phyloP scores from a whole-genome alignment of 2,797 vertebrate genomes.

The Pteropus rufus region DNA sequence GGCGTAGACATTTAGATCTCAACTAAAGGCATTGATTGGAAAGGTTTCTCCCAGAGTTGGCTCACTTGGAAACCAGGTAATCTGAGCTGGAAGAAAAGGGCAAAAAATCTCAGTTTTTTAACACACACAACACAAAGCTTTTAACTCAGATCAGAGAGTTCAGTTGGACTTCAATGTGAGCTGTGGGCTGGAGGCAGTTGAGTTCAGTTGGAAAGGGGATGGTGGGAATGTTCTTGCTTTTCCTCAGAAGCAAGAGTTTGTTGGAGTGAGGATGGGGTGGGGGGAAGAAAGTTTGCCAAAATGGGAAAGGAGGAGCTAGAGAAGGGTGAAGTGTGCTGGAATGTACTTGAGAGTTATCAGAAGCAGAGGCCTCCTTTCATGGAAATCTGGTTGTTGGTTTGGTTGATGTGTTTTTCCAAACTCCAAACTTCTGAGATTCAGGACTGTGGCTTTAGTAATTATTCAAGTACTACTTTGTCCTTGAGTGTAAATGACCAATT shows the following conservation, averaged over 20 bases:
- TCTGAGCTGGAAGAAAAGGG: slow-evolving; percentile 43
- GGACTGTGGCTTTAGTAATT: slow-evolving; percentile 42
- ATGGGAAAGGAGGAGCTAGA: neutral
- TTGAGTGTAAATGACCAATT: slow-evolving; percentile 40
- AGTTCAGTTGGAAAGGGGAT: neutral
- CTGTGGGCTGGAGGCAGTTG: neutral
- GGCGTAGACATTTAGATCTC: neutral
- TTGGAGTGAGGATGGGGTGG: neutral
- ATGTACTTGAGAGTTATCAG: slow-evolving; percentile 21
- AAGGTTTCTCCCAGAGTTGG: slow-evolving; percentile 35
- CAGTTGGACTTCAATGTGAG: neutral
- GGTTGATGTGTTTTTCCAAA: slow-evolving; percentile 55
- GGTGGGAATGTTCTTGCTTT: neutral
- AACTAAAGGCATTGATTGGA: slow-evolving; percentile 47
- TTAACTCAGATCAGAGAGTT: slow-evolving; percentile 46
- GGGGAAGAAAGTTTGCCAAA: neutral
- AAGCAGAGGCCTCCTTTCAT: slow-evolving; percentile 44
- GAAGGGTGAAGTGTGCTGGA: neutral
- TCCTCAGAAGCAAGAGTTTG: neutral
- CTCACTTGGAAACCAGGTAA: slow-evolving; percentile 44
- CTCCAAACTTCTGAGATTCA: neutral
- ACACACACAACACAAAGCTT: slow-evolving; percentile 22
- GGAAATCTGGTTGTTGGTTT: slow-evolving; percentile 27
- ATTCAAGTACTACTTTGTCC: slow-evolving; percentile 33
- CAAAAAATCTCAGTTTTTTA: neutral